Evolutionary conservation across 2,113 vertebrate species (phyloP).

Genomic region (Toxotes chatareus): DNA sequence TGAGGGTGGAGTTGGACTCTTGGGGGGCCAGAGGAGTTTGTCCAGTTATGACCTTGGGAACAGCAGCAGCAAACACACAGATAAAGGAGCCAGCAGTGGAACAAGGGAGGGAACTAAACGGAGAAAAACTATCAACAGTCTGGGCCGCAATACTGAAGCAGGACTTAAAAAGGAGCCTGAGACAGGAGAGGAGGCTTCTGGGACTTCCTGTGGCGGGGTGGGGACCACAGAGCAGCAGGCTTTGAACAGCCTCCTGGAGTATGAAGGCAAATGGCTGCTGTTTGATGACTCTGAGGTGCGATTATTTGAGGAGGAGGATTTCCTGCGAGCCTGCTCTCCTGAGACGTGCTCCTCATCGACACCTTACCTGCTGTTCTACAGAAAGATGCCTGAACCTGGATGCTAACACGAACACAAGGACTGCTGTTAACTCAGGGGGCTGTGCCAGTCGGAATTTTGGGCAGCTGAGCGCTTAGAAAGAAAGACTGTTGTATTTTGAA

Average conservation of each 20-base stretch:
- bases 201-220: not conserved
- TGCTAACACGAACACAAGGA: not conserved
- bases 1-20: conserved; percentile 89
- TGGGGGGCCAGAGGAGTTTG: conserved; percentile 94
- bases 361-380: conserved; percentile 98
- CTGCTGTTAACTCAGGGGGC: not conserved
- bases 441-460: not conserved
- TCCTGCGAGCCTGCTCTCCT: conserved; percentile 92
- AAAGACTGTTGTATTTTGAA: conserved; percentile 8
- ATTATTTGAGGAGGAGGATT: conserved; percentile 94
- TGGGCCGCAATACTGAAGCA: conserved; percentile 55
- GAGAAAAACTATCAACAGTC: conserved; percentile 59
- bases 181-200: conserved; percentile 38
- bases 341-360: conserved; percentile 92
- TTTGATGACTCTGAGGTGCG: conserved; percentile 98
- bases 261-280: conserved; percentile 96
- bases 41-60: conserved; percentile 86
- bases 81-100: conserved; percentile 76
- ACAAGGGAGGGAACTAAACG: conserved; percentile 73
- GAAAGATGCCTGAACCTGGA: conserved; percentile 71
- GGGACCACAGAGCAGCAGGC: conserved; percentile 65
- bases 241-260: conserved; percentile 86
- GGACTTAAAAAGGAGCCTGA: conserved; percentile 65
- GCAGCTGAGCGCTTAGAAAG: not conserved
- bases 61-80: conserved; percentile 83